These are phyloP conservation scores for Rallus limicola DNA, from an alignment of 2,113 vertebrate genomes.

Conservation along the genomic window DNA sequence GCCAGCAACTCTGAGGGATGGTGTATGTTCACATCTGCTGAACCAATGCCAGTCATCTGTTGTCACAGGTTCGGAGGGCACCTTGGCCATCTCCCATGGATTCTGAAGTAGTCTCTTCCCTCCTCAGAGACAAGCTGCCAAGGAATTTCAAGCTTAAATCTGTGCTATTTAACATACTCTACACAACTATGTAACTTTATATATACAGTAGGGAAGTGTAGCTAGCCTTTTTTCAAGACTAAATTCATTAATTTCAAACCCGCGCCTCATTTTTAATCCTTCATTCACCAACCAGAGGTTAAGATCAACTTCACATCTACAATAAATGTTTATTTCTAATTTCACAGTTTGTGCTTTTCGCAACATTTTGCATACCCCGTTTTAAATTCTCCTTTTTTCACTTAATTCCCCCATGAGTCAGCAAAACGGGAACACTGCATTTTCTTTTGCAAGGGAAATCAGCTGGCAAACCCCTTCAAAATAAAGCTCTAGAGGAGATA, in stretches of 20 bases:
- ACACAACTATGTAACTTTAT: background rate
- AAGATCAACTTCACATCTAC: background rate
- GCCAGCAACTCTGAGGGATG: fast-evolving
- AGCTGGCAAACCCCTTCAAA: background rate
- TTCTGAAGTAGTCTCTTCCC: fast-evolving
- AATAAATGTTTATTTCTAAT: background rate
- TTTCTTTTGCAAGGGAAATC: background rate
- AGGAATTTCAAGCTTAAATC: background rate
- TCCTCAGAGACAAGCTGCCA: background rate
- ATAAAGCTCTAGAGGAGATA: background rate
- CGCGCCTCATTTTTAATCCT: background rate
- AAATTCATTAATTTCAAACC: background rate
- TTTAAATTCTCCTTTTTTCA: background rate
- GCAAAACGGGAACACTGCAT: background rate
- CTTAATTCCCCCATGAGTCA: background rate
- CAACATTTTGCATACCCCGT: background rate
- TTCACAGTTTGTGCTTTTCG: background rate
- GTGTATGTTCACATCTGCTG: fast-evolving
- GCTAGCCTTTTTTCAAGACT: background rate
- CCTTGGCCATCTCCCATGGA: background rate
- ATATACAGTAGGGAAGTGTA: background rate
- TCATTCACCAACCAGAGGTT: background rate
- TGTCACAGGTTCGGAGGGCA: background rate
- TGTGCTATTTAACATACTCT: background rate
- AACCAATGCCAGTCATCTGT: background rate